Evolutionary conservation across 2,113 vertebrate species (phyloP).

Genomic region (Alligator sinensis): DNA sequence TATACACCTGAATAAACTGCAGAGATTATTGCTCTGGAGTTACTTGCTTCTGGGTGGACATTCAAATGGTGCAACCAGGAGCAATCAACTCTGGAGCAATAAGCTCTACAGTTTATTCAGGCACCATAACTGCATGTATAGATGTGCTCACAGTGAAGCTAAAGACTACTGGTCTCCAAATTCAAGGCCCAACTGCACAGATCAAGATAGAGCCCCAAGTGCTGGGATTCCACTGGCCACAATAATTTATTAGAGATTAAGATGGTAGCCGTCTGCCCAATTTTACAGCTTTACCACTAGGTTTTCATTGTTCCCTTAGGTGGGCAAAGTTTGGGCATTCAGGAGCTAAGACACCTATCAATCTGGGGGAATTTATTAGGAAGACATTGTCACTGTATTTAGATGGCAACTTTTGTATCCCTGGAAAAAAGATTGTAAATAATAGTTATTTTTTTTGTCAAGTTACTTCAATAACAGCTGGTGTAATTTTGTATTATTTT

Average conservation of each 20-base stretch:
- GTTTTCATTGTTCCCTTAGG: background rate
- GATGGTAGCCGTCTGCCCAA: background rate
- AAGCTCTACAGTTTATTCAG: too few species aligned
- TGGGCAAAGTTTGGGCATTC: background rate
- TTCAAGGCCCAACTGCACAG: background rate
- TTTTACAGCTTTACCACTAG: background rate
- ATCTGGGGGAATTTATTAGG: background rate
- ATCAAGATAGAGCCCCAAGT: background rate
- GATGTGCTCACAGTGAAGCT: too few species aligned
- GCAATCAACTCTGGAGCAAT: too few species aligned
- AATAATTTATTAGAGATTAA: background rate
- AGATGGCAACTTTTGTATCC: background rate
- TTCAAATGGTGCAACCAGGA: too few species aligned
- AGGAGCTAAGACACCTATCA: background rate
- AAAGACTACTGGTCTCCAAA: background rate
- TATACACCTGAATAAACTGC: too few species aligned
- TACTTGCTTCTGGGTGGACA: too few species aligned
- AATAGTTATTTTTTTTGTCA: background rate
- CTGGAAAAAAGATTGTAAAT: background rate
- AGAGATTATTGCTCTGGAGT: too few species aligned
- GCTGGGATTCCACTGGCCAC: background rate
- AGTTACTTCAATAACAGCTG: background rate
- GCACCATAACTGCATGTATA: too few species aligned
- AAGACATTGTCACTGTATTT: background rate
- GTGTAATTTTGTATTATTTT: background rate